Evolutionary conservation across 2,797 vertebrate species (phyloP).

Genomic region (Tinamus major): DNA sequence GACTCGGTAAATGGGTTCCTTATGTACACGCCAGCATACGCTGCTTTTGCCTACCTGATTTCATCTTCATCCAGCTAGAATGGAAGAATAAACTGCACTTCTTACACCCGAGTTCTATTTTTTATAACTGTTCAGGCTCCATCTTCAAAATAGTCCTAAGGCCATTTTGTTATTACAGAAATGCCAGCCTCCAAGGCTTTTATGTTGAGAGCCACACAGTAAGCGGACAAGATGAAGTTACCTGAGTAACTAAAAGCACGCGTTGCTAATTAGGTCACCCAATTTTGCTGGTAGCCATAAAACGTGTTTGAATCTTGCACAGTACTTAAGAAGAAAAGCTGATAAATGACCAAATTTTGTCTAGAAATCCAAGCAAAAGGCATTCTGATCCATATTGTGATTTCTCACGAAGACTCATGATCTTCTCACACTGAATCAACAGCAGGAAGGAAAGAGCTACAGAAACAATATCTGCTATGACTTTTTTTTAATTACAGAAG

Average conservation of each 20-base stretch:
- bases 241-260: neutral
- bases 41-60: neutral
- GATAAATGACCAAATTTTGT: neutral
- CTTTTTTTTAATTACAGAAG: neutral
- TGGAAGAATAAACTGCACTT: neutral
- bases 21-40: slow-evolving; percentile 21
- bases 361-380: neutral
- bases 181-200: neutral
- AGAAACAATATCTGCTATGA: neutral
- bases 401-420: neutral
- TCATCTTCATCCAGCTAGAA: neutral
- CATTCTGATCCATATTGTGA: neutral
- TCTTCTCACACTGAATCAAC: neutral
- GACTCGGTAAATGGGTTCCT: slow-evolving; percentile 68
- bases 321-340: neutral
- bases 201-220: neutral
- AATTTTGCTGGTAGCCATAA: neutral
- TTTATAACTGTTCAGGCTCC: neutral
- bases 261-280: neutral
- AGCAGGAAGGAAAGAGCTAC: neutral
- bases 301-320: neutral
- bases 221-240: neutral
- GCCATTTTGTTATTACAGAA: neutral
- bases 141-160: neutral
- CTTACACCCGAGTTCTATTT: neutral